Percentiles rank a stretch among this genome's conserved stretches.
These are phyloP conservation scores for Budorcas taxicolor DNA, from an alignment of 2,113 vertebrate species.

Conservation along the genomic window DNA sequence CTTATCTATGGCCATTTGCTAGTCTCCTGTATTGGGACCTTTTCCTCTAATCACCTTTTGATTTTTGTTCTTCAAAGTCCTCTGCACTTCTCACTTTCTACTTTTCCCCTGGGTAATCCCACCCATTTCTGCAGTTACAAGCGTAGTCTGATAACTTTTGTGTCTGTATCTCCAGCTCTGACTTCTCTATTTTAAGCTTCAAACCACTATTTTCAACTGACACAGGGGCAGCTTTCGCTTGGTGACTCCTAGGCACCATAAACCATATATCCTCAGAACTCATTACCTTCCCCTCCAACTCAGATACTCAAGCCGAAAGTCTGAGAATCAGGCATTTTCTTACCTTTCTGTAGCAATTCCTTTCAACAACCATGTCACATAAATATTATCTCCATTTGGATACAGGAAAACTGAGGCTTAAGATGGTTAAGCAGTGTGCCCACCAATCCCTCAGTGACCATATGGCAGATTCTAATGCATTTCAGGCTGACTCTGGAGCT, in stretches of 20 bases:
- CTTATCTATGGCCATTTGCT: neutral
- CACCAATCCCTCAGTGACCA: neutral
- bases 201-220: neutral
- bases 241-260: neutral
- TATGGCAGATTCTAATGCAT: neutral
- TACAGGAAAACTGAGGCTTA: neutral
- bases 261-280: neutral
- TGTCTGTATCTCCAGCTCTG: neutral
- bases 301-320: neutral
- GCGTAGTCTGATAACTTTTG: neutral
- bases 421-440: neutral
- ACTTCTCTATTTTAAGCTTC: conserved; percentile 2
- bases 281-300: neutral
- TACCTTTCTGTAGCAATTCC: neutral
- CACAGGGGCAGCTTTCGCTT: neutral
- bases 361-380: neutral
- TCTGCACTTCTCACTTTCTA: neutral
- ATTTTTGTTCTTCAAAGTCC: neutral
- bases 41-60: neutral
- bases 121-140: neutral
- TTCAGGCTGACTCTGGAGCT: conserved; percentile 19
- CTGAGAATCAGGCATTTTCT: neutral
- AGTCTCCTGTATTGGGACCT: neutral
- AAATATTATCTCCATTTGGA: neutral
- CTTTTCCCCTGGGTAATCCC: neutral